Evolutionary conservation across 2,113 vertebrate species (phyloP).

Genomic region (Nycticebus coucang): DNA sequence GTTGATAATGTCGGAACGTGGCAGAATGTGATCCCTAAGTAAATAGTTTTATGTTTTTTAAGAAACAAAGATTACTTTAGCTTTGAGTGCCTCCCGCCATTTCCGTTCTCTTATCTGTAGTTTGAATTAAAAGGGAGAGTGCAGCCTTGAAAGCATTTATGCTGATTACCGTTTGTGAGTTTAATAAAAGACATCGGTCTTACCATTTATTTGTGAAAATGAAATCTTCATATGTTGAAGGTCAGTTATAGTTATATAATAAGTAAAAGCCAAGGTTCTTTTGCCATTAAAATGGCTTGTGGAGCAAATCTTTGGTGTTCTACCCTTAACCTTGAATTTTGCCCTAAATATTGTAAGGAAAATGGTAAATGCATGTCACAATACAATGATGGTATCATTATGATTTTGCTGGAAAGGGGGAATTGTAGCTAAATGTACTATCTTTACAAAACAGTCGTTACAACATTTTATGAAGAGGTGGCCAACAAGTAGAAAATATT

Average conservation of each 20-base stretch:
- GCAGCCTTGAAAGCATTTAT: conserved; percentile 82
- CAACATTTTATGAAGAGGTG: too few relatives aligned
- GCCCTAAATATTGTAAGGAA: conserved; percentile 61
- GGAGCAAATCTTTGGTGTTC: conserved; percentile 80
- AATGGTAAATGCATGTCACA: conserved; percentile 43
- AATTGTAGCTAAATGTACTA: too few relatives aligned
- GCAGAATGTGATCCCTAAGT: conserved; percentile 52
- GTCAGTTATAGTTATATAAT: conserved; percentile 84
- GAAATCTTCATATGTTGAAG: conserved; percentile 84
- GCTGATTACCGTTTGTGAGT: conserved; percentile 82
- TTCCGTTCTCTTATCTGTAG: conserved; percentile 74
- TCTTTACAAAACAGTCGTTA: too few relatives aligned
- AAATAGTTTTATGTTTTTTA: conserved; percentile 66
- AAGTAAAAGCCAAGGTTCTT: conserved; percentile 84
- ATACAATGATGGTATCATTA: conserved; percentile 56
- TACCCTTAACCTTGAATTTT: conserved; percentile 83
- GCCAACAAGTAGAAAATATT: too few relatives aligned
- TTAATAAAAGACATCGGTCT: conserved; percentile 81
- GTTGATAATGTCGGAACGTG: conserved; percentile 76
- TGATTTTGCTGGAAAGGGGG: conserved; percentile 45
- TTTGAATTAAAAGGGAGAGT: conserved; percentile 72
- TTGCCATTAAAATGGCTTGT: conserved; percentile 82
- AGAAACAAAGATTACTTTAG: conserved; percentile 72
- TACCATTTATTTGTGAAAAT: conserved; percentile 81
- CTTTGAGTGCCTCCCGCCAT: conserved; percentile 70